Conservation (phyloP, 2,888 invertebrate species). For the Buathra laborator region DNA sequence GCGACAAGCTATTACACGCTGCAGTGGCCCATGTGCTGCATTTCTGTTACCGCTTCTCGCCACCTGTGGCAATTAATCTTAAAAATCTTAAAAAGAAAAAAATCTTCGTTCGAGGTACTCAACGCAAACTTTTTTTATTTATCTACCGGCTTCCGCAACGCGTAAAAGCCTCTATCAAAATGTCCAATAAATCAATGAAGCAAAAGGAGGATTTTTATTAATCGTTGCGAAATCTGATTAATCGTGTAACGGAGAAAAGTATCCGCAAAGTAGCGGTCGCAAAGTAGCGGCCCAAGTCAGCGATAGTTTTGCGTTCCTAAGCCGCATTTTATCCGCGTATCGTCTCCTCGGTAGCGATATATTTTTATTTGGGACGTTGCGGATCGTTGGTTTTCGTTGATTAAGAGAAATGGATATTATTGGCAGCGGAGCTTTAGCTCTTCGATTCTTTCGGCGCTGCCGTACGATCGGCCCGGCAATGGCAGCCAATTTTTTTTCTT, state of each 20-base stretch:
- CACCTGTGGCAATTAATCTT: conserved; percentile 5
- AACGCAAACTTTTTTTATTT: conserved; percentile 62
- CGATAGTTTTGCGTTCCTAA: too few relatives aligned
- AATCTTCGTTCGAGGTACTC: neutral
- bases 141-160: neutral
- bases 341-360: neutral
- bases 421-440: conserved; percentile 28
- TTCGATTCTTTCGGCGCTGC: conserved; percentile 6
- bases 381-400: conserved; percentile 2
- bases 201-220: conserved; percentile 5
- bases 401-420: conserved; percentile 33
- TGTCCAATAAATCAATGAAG: conserved; percentile 27
- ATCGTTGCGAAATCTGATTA: conserved; percentile 38
- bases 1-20: neutral
- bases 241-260: conserved; percentile 23
- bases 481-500: conserved; percentile 34
- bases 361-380: neutral
- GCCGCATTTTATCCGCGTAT: neutral
- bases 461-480: conserved; percentile 14
- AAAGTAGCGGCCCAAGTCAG: neutral
- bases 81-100: neutral
- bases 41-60: conserved; percentile 4
- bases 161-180: conserved; percentile 1
- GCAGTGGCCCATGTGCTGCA: neutral
- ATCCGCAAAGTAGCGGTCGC: neutral